phyloP scores from a whole-genome alignment of 2,888 invertebrate genomes.

The Hypomecis atomaria region DNA sequence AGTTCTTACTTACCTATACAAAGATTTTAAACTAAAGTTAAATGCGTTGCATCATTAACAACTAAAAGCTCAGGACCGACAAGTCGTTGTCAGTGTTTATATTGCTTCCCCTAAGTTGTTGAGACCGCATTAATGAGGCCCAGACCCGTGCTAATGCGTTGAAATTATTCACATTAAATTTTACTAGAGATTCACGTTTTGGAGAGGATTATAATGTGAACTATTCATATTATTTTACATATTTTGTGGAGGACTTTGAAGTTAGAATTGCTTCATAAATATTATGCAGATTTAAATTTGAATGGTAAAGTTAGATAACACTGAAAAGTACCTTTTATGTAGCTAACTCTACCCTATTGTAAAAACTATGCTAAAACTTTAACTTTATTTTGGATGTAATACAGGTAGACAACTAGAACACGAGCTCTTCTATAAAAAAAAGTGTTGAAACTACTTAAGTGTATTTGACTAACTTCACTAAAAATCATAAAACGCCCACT shows the following conservation, averaged over 20 bases:
- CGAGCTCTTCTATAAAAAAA: too few relatives aligned
- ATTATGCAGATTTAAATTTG: slow-evolving; percentile 6
- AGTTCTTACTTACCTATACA: slow-evolving; percentile 18
- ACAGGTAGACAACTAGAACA: too few relatives aligned
- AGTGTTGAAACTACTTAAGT: too few relatives aligned
- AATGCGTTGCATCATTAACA: slow-evolving; percentile 32
- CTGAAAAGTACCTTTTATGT: neutral
- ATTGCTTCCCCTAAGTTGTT: slow-evolving; percentile 52
- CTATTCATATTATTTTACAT: slow-evolving; percentile 23
- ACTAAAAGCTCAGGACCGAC: slow-evolving; percentile 47
- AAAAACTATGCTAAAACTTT: too few relatives aligned
- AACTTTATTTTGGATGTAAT: too few relatives aligned
- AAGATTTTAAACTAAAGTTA: slow-evolving; percentile 32
- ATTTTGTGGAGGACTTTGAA: slow-evolving; percentile 11
- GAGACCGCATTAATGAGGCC: slow-evolving; percentile 51
- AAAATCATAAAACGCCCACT: too few relatives aligned
- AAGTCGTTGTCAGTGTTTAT: slow-evolving; percentile 51
- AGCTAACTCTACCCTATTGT: neutral
- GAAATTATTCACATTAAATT: slow-evolving; percentile 56
- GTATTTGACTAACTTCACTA: too few relatives aligned
- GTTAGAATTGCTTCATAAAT: slow-evolving; percentile 1
- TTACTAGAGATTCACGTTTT: slow-evolving; percentile 48
- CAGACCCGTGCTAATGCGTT: slow-evolving; percentile 47
- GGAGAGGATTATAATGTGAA: slow-evolving; percentile 25
- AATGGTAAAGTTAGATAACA: neutral